These are phyloP conservation scores for Phaethornis superciliosus DNA, from an alignment of 2,113 vertebrate species.

Conservation along the genomic window DNA sequence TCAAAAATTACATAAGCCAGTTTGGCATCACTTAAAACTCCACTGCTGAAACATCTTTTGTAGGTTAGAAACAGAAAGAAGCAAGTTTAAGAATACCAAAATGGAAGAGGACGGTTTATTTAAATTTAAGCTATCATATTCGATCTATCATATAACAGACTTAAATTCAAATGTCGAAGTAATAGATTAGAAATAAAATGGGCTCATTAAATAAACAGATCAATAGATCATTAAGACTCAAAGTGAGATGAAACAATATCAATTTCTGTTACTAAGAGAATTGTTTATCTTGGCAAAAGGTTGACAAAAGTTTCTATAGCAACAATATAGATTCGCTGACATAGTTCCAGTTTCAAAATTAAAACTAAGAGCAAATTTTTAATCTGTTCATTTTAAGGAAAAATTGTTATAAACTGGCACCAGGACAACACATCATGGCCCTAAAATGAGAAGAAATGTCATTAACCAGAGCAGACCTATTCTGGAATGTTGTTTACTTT, in stretches of 20 bases:
- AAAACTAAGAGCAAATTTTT: not conserved
- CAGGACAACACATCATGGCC: not conserved
- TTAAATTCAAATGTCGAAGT: not conserved
- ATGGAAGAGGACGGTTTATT: not conserved
- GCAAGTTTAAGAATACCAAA: not conserved
- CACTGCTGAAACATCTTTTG: not conserved
- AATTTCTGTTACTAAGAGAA: not conserved
- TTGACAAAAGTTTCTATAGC: not conserved
- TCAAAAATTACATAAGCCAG: not conserved
- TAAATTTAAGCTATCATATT: not conserved
- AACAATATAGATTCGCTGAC: not conserved
- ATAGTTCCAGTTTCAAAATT: not conserved
- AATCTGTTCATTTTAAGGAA: not conserved
- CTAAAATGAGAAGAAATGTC: not conserved
- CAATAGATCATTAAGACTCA: not conserved
- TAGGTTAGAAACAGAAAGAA: not conserved
- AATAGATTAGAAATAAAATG: not conserved
- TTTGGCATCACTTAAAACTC: not conserved
- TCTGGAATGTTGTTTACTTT: not conserved
- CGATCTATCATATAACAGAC: not conserved
- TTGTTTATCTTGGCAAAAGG: conserved; percentile 17
- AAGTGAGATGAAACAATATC: not conserved
- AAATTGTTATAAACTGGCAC: not conserved
- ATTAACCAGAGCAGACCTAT: not conserved
- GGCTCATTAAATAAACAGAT: conserved; percentile 3